Evolutionary conservation across 2,797 vertebrate genomes (phyloP).

Genomic region (Anisognathus igniventris): DNA sequence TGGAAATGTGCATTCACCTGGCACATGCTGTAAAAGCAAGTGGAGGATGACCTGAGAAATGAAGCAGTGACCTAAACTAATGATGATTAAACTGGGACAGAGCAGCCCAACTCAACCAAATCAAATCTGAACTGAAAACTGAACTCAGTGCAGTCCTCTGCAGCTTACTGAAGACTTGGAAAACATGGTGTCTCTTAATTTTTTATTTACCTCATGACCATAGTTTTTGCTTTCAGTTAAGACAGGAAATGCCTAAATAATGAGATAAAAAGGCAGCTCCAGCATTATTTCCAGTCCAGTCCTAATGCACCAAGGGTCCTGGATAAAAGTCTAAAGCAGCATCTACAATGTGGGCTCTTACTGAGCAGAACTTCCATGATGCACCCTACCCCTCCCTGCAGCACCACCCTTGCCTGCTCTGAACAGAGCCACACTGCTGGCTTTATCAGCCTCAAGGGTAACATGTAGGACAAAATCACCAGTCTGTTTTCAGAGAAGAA

Average conservation of each 20-base stretch:
- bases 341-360: background rate
- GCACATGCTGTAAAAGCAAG: background rate
- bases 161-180: background rate
- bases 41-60: background rate
- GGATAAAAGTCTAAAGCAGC: background rate
- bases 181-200: background rate
- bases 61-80: background rate
- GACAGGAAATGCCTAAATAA: background rate
- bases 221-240: background rate
- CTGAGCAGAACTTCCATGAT: background rate
- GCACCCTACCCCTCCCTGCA: background rate
- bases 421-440: background rate
- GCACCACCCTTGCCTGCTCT: background rate
- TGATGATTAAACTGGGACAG: background rate
- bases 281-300: background rate
- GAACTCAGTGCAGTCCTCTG: background rate
- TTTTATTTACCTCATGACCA: background rate
- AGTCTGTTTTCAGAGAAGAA: background rate
- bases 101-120: background rate
- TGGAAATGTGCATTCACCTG: background rate
- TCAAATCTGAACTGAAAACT: background rate
- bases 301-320: background rate
- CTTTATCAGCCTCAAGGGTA: background rate
- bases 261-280: background rate
- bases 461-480: background rate